Evolutionary conservation across 1,140 invertebrate species (phyloP), one percentile per base, ranked within the genome.

Genomic region (Drosophila carrolli): DNA sequence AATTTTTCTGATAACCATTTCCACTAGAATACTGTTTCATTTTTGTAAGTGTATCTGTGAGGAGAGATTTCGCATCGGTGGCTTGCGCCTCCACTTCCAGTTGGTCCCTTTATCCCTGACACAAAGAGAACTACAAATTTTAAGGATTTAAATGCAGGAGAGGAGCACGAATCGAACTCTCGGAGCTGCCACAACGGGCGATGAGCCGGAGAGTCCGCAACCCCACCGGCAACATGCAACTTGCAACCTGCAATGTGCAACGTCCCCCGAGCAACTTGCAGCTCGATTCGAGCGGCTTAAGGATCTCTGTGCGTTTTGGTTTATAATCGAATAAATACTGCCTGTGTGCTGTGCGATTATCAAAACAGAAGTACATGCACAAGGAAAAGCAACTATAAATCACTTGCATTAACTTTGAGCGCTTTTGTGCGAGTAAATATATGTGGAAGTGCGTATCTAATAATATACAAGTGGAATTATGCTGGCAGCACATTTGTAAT

Each of bases 251-350:
- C 48, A 60, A 78, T 76, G 62, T 77, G 74, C 70, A 57, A 72
- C 86, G 76, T 85, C 71, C 73, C 80, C 75, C 75, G 74, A 79
- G 75, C 81, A 60, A 72, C 63, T 75, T 57, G 74, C 74, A 88
- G 68, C 71, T 78, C 63, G 90, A 77, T 86, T 81, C 71, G 81
- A 85, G 77, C 83, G 78, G 86, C 90, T 91, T 91, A 91, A 80
- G 84, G 75, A 88, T 80, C 75, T 70, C 83, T 19, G 29, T 23
- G n/a, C 44, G 50, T 41, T 71, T 47, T 37, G 70, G 46, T 48
- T 78, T 75, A 86, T 82, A 88, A 78, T 86, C 83, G 62, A 83
- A 88, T 89, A 89, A 79, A 83, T 88, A 83, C 57, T 72, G 11
- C 41, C 53, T 27, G 29, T 58, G 44, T 40, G 66, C 82, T 74